Percentiles rank a stretch among this genome's conserved stretches.
phyloP scores from a whole-genome alignment of 2,113 vertebrate species.

The Syrmaticus mikado region DNA sequence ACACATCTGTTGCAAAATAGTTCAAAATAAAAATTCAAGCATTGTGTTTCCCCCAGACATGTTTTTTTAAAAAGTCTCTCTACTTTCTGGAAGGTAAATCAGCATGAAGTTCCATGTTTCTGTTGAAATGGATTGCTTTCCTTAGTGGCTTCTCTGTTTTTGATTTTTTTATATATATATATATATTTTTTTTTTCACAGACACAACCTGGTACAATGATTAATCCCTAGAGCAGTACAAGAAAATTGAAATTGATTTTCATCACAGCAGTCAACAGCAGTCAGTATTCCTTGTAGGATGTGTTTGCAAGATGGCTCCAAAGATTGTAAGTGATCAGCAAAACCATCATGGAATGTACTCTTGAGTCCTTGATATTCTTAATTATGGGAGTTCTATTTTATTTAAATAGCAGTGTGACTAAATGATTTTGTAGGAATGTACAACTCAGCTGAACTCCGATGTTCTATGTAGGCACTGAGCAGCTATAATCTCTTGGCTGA shows the following conservation, averaged over 20 bases:
- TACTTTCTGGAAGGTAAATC: background rate
- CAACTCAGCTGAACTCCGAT: background rate
- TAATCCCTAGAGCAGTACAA: background rate
- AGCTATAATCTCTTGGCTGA: background rate
- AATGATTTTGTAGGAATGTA: background rate
- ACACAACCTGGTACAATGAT: background rate
- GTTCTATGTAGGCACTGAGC: background rate
- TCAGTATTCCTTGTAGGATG: background rate
- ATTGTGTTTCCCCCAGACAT: background rate
- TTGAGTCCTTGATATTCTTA: background rate
- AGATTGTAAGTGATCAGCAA: background rate
- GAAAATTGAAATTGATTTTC: conserved; percentile 25
- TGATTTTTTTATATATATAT: too few relatives aligned
- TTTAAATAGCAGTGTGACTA: background rate
- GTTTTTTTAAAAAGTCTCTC: background rate
- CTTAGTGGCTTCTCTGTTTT: background rate
- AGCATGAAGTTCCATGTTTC: background rate
- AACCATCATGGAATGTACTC: background rate
- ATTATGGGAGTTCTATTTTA: background rate
- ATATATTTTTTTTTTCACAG: background rate
- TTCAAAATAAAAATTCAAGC: background rate
- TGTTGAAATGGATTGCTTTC: background rate
- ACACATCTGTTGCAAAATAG: background rate
- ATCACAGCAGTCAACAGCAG: background rate
- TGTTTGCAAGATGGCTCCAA: background rate